phyloP scores from a whole-genome alignment of 2,888 invertebrate species.

The Napeogenes sylphis region DNA sequence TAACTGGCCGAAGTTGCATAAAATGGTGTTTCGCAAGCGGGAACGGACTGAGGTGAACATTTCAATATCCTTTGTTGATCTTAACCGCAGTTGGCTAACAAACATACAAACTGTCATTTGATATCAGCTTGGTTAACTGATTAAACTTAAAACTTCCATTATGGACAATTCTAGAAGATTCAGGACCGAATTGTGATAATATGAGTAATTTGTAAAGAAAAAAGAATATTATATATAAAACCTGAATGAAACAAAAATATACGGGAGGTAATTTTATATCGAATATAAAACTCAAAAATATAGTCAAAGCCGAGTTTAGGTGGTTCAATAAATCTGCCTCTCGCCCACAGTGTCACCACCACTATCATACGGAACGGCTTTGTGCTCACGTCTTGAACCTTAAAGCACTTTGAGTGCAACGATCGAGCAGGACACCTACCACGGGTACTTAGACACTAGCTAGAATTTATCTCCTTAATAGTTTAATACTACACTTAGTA shows the following conservation, averaged over 20 bases:
- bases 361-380: conserved; percentile 28
- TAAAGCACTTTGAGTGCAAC: conserved; percentile 24
- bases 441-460: not conserved
- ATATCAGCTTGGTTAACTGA: conserved; percentile 32
- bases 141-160: conserved; percentile 19
- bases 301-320: conserved; percentile 28
- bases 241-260: too few species aligned
- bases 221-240: too few species aligned
- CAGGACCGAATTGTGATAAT: too few species aligned
- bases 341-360: conserved; percentile 46
- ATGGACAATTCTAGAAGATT: conserved; percentile 10
- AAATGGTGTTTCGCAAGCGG: conserved; percentile 58
- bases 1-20: conserved; percentile 49
- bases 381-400: conserved; percentile 30
- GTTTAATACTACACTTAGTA: too few species aligned
- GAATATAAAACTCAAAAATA: conserved; percentile 4
- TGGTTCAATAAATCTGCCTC: conserved; percentile 45
- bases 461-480: too few species aligned
- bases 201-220: too few species aligned
- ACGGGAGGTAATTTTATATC: too few species aligned
- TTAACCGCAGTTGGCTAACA: conserved; percentile 38
- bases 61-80: conserved; percentile 61
- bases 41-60: conserved; percentile 54
- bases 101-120: conserved; percentile 39
- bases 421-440: conserved; percentile 19